Conservation (phyloP, 1,140 invertebrate species). For the Steinernema khuongi region DNA sequence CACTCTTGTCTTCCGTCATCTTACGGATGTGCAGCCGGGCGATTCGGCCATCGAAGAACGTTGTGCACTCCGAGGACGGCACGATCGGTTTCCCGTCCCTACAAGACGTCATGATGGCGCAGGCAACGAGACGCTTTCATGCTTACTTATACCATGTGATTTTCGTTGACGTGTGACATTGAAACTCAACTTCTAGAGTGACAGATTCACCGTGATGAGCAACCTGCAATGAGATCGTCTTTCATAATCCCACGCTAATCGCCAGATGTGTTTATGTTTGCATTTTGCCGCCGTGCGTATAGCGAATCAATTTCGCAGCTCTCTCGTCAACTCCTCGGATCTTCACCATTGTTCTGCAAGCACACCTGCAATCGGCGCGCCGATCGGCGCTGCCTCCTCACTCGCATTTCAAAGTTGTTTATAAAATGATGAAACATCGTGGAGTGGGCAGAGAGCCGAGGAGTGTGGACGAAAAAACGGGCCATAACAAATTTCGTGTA, state of each 20-base stretch:
- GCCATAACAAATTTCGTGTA: constrained; percentile 13
- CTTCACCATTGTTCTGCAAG: too few relatives aligned
- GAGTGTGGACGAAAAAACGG: constrained; percentile 12
- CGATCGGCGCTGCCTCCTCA: background rate
- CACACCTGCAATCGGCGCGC: too few relatives aligned
- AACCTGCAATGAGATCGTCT: constrained; percentile 23
- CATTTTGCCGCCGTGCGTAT: too few relatives aligned
- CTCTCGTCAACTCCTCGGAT: too few relatives aligned
- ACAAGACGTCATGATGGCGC: constrained; percentile 12
- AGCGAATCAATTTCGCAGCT: too few relatives aligned
- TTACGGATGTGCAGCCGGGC: constrained; percentile 44
- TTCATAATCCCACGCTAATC: background rate
- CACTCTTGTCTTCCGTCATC: constrained; percentile 44
- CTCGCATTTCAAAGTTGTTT: background rate
- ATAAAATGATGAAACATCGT: constrained; percentile 14
- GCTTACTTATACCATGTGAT: constrained; percentile 56
- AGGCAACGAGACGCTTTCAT: background rate
- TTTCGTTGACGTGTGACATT: constrained; percentile 55
- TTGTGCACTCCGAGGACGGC: constrained; percentile 41
- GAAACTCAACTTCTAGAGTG: constrained; percentile 47
- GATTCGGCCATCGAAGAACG: constrained; percentile 46
- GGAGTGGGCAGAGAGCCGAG: background rate
- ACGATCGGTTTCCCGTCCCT: constrained; percentile 46
- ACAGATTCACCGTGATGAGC: constrained; percentile 45
- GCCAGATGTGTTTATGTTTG: too few relatives aligned